These are phyloP conservation scores for Agrypnia vestita DNA, from an alignment of 1,140 invertebrate genomes.

Conservation along the genomic window DNA sequence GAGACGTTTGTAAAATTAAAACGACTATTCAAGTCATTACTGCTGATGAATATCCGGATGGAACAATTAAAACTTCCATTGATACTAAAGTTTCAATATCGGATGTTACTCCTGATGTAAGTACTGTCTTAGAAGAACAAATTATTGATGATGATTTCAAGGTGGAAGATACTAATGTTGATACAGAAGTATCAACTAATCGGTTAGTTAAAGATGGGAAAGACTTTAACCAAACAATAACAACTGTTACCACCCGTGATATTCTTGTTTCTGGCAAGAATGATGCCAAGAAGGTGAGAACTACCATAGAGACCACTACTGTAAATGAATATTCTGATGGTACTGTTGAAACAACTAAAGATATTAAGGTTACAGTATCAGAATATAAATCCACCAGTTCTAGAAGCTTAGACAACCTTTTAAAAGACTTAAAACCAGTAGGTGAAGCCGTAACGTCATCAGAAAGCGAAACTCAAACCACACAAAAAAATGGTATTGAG, in stretches of 20 bases:
- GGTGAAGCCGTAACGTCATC: slow-evolving; percentile 64
- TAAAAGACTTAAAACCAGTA: slow-evolving; percentile 64
- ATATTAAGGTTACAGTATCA: slow-evolving; percentile 67
- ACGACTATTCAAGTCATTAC: slow-evolving; percentile 71
- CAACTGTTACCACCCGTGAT: slow-evolving; percentile 64
- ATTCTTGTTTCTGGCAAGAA: slow-evolving; percentile 61
- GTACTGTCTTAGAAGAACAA: slow-evolving; percentile 51
- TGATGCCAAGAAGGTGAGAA: slow-evolving; percentile 68
- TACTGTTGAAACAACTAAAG: slow-evolving; percentile 69
- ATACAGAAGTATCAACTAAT: slow-evolving; percentile 63
- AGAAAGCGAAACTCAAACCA: slow-evolving; percentile 63
- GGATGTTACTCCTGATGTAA: slow-evolving; percentile 68
- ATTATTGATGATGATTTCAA: slow-evolving; percentile 61
- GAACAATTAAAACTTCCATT: slow-evolving; percentile 70
- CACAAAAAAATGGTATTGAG: slow-evolving; percentile 64
- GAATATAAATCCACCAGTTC: slow-evolving; percentile 63
- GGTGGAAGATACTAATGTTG: slow-evolving; percentile 53
- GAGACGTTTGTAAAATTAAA: slow-evolving; percentile 69
- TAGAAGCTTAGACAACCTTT: slow-evolving; percentile 62
- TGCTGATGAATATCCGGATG: slow-evolving; percentile 67
- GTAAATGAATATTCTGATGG: slow-evolving; percentile 67
- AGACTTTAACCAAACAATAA: slow-evolving; percentile 68
- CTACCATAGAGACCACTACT: slow-evolving; percentile 68
- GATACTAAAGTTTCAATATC: slow-evolving; percentile 69
- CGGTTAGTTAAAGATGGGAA: slow-evolving; percentile 64